These are phyloP conservation scores for Perca fluviatilis DNA, from an alignment of 2,113 vertebrate genomes.

Conservation along the genomic window DNA sequence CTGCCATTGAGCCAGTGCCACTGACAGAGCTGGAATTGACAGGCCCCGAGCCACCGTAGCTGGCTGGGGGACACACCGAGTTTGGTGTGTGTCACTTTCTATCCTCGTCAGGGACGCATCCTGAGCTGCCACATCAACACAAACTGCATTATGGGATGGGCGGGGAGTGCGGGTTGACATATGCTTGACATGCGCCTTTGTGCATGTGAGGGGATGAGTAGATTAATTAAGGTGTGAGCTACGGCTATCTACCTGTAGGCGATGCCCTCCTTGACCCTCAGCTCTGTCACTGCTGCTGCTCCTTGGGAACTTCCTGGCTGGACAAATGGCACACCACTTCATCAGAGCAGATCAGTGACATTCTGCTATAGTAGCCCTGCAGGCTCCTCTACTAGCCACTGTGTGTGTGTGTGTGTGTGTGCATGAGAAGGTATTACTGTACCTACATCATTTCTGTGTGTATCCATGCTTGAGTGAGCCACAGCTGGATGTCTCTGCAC, in stretches of 20 bases:
- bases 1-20: conserved; percentile 92
- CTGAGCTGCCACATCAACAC: conserved; percentile 85
- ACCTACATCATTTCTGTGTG: conserved; percentile 6
- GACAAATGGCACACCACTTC: conserved; percentile 75
- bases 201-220: conserved; percentile 56
- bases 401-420: conserved; percentile 8
- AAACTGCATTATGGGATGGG: conserved; percentile 85
- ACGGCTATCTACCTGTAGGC: conserved; percentile 74
- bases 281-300: conserved; percentile 50
- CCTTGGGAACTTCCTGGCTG: conserved; percentile 67
- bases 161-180: conserved; percentile 83
- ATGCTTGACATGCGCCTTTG: conserved; percentile 75
- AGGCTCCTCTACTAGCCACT: conserved; percentile 47
- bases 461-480: neutral
- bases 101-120: conserved; percentile 91
- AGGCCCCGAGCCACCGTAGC: conserved; percentile 90
- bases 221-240: conserved; percentile 76
- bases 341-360: conserved; percentile 80
- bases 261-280: conserved; percentile 65
- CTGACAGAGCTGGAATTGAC: conserved; percentile 95
- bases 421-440: neutral
- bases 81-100: conserved; percentile 96
- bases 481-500: neutral
- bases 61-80: conserved; percentile 96
- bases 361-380: conserved; percentile 70